Evolutionary conservation across 2,113 vertebrate genomes (phyloP), one percentile per base, ranked within the genome.

Genomic region (Ictalurus punctatus): DNA sequence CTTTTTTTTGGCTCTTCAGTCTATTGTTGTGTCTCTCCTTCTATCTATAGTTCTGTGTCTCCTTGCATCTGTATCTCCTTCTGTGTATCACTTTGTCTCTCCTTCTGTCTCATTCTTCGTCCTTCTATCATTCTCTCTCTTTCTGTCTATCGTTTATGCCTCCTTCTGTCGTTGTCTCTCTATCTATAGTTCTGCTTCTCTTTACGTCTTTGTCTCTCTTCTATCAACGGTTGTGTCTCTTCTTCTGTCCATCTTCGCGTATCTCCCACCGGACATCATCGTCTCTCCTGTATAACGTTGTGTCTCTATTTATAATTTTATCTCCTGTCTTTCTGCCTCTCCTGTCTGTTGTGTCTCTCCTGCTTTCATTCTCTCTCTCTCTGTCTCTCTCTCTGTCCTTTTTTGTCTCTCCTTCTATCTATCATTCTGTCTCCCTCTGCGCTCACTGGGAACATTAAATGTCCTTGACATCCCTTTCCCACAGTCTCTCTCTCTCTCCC

Each of bases 351-450:
- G 6, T n/a, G 5, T 13, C 23, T 78, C 74, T 48, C 13, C 40
- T 12, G 48, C 23, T 52, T 52, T 78, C 10, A 76, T 54, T 30
- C 40, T 23, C 52, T 65, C 69, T 30, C 73, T 71, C 16, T 59
- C 6, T 48, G 0, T 65, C 52, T 65, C 69, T 23, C 59, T 71
- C 16, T 56, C 63, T 58, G 2, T 48, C 1, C 52, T 10, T 58
- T 44, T 87, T 59, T 59, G 10, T 88, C 67, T 88, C 34, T 78
- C 52, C 59, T 10, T 52, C 82, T 61, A 54, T 88, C 87, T 27
- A 82, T 88, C 81, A 34, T 27, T 61, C 69, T 52, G 40, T 81
- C 78, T 63, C 78, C 21, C 19, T 82, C 3, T 71, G 23, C 23
- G 63, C 63, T 80, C 58, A 86, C 48, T 19, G 59, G 84, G 48